Evolutionary conservation across 2,888 invertebrate species (phyloP).

Genomic region (Chymomyza procnemis): DNA sequence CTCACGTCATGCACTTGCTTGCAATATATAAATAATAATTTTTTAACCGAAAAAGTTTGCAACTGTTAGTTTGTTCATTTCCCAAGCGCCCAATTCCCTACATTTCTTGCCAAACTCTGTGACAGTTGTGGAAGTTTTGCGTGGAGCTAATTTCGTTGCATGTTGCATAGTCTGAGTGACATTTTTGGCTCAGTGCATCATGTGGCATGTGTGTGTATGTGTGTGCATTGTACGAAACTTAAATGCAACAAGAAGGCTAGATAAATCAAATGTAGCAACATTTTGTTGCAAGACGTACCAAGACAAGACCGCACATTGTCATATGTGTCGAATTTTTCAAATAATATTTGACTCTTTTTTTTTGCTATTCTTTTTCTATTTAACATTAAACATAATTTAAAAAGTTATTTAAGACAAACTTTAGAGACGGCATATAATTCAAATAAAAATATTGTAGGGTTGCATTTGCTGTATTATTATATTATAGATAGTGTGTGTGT

Average conservation of each 20-base stretch:
- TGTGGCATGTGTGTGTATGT: neutral
- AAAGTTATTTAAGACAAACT: constrained; percentile 23
- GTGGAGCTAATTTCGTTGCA: neutral
- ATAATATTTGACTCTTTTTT: neutral
- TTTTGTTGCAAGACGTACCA: neutral
- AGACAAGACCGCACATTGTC: neutral
- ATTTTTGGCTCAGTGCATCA: neutral
- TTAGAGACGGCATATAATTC: constrained; percentile 19
- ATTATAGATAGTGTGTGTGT: neutral
- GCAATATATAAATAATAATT: constrained; percentile 5
- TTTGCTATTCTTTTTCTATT: neutral
- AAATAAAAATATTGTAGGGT: constrained; percentile 16
- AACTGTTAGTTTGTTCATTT: neutral
- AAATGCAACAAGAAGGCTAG: neutral
- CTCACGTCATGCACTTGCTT: neutral
- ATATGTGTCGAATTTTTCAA: neutral
- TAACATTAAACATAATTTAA: constrained; percentile 10
- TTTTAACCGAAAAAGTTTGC: constrained; percentile 1
- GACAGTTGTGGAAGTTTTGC: neutral
- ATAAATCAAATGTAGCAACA: neutral
- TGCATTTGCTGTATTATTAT: neutral
- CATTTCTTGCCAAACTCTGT: neutral
- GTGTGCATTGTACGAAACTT: neutral
- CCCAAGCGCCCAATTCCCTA: neutral
- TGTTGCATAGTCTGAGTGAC: neutral